These are phyloP conservation scores for Protaetia brevitarsis DNA, from an alignment of 1,140 invertebrate genomes.

Conservation along the genomic window DNA sequence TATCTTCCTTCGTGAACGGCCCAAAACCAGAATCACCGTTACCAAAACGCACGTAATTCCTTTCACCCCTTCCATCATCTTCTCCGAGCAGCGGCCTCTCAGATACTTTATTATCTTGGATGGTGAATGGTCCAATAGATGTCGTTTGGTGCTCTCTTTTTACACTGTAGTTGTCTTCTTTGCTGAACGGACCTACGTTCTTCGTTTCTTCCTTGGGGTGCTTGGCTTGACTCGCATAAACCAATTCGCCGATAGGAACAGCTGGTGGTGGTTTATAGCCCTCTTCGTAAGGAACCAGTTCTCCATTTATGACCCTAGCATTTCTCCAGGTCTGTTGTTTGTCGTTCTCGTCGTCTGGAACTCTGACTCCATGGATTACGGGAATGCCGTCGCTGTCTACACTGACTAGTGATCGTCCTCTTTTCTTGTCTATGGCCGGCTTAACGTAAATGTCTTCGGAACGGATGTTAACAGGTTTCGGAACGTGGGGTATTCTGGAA, in stretches of 20 bases:
- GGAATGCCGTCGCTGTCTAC: conserved; percentile 70
- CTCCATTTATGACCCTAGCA: conserved; percentile 79
- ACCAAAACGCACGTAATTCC: conserved; percentile 41
- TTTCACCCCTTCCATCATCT: conserved; percentile 27
- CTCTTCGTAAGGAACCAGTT: conserved; percentile 66
- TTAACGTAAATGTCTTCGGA: conserved; percentile 61
- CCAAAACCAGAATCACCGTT: conserved; percentile 48
- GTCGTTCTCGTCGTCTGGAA: conserved; percentile 79
- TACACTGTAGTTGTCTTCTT: conserved; percentile 43
- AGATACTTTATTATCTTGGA: conserved; percentile 47
- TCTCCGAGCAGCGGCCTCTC: conserved; percentile 38
- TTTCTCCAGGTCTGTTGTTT: conserved; percentile 77
- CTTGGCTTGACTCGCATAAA: conserved; percentile 51
- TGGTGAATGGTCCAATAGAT: conserved; percentile 39
- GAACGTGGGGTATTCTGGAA: conserved; percentile 52
- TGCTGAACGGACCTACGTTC: conserved; percentile 44
- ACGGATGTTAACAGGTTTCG: conserved; percentile 63
- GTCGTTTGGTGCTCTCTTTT: conserved; percentile 24
- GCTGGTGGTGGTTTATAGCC: conserved; percentile 62
- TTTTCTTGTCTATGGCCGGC: conserved; percentile 51
- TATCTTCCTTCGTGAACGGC: conserved; percentile 59
- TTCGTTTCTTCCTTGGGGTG: conserved; percentile 30
- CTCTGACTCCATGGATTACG: conserved; percentile 73
- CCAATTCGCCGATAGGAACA: conserved; percentile 53
- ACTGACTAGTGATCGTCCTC: conserved; percentile 54